phyloP scores from a whole-genome alignment of 1,140 invertebrate species.

The Conopomorpha cramerella region DNA sequence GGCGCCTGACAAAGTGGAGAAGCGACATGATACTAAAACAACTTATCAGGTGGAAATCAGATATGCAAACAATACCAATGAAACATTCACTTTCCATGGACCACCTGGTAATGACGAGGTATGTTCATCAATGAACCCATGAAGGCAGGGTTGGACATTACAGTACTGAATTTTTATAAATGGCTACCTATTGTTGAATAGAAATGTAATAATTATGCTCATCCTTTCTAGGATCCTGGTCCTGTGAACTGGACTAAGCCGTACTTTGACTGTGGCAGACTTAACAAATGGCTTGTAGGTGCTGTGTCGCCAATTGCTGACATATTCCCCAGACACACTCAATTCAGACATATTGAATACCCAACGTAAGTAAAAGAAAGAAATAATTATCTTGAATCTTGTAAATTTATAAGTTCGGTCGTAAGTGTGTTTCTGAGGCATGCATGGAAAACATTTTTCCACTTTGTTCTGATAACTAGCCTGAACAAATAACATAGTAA shows the following conservation, averaged over 20 bases:
- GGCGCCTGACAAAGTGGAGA: constrained; percentile 83
- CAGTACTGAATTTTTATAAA: not conserved
- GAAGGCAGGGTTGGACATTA: too few species aligned
- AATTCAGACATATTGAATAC: constrained; percentile 93
- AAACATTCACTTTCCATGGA: constrained; percentile 92
- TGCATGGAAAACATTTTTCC: too few species aligned
- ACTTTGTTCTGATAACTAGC: too few species aligned
- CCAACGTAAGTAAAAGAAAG: constrained; percentile 86
- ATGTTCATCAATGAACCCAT: constrained; percentile 13
- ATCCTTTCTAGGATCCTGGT: constrained; percentile 62
- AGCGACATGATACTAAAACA: constrained; percentile 91
- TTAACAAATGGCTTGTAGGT: constrained; percentile 94
- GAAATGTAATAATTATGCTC: not conserved
- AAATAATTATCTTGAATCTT: too few species aligned
- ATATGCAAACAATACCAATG: constrained; percentile 95
- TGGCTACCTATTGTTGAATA: not conserved
- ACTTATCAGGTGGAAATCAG: constrained; percentile 89
- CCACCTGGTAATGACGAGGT: constrained; percentile 87
- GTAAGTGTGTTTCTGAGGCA: too few species aligned
- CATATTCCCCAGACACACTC: constrained; percentile 92
- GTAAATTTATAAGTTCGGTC: too few species aligned
- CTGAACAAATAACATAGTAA: too few species aligned
- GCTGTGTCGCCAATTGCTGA: constrained; percentile 94
- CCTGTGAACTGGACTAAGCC: constrained; percentile 93
- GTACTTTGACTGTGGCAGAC: constrained; percentile 95